These are phyloP conservation scores for Hippocampus zosterae DNA, from an alignment of 2,113 vertebrate species.

Conservation along the genomic window DNA sequence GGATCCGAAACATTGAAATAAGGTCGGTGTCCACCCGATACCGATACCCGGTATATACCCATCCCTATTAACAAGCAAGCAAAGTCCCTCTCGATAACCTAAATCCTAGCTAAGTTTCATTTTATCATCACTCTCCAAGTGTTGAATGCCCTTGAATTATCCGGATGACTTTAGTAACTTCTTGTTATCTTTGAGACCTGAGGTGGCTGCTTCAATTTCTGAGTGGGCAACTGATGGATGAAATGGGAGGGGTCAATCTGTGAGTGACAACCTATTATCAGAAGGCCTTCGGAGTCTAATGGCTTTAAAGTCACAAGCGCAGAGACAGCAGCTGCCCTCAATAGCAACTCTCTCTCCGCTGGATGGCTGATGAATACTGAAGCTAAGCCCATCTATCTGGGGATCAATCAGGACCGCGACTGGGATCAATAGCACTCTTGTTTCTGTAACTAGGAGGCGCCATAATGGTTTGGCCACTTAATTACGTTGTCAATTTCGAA, in stretches of 20 bases:
- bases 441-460: constrained; percentile 74
- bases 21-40: too few species aligned
- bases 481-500: constrained; percentile 74
- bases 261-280: constrained; percentile 76
- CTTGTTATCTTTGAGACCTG: constrained; percentile 57
- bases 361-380: constrained; percentile 72
- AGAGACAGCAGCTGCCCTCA: constrained; percentile 70
- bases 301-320: constrained; percentile 68
- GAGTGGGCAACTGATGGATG: constrained; percentile 51
- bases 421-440: constrained; percentile 72
- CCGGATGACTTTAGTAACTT: constrained; percentile 49
- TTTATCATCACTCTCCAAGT: constrained; percentile 26
- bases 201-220: constrained; percentile 59
- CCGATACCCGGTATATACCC: too few species aligned
- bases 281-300: constrained; percentile 71
- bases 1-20: too few species aligned
- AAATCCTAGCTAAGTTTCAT: constrained; percentile 27
- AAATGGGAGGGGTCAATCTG: constrained; percentile 43
- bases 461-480: constrained; percentile 73
- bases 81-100: background rate
- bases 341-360: constrained; percentile 63
- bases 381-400: constrained; percentile 70
- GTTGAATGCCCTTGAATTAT: constrained; percentile 37
- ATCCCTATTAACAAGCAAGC: too few species aligned
- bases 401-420: constrained; percentile 72